These are phyloP conservation scores for Enteromius trimaculatus DNA, from an alignment of 2,797 vertebrate species.

Conservation along the genomic window DNA sequence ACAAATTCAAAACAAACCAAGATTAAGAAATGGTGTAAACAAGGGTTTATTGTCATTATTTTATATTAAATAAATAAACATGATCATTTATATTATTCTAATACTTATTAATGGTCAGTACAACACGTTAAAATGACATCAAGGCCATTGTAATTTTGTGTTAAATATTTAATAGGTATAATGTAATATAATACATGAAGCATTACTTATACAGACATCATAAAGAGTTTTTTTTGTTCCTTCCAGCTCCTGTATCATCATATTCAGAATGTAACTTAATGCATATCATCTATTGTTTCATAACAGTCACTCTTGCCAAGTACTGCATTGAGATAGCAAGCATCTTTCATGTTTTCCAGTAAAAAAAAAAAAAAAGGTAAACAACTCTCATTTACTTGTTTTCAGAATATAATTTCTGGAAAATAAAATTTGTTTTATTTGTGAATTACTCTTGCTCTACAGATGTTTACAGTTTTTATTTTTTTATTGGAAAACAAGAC, in stretches of 20 bases:
- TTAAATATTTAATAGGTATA: neutral
- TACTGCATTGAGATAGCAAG: neutral
- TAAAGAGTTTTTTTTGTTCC: neutral
- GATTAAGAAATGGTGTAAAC: neutral
- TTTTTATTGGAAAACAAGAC: constrained; percentile 4
- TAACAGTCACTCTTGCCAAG: neutral
- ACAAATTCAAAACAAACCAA: neutral
- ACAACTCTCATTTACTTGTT: neutral
- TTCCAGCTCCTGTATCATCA: constrained; percentile 21
- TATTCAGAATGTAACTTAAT: constrained; percentile 62
- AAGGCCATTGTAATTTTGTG: neutral
- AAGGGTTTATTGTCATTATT: too few relatives aligned
- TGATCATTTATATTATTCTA: neutral
- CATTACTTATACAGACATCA: constrained; percentile 28
- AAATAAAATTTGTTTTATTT: neutral
- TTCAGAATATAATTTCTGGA: neutral
- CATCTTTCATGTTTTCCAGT: neutral
- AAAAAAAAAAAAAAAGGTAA: neutral
- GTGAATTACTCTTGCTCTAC: neutral
- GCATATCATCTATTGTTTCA: constrained; percentile 65
- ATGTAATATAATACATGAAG: neutral
- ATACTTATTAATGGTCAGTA: neutral
- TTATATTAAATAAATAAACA: neutral
- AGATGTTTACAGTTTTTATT: neutral
- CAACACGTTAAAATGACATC: neutral